These are phyloP conservation scores for Zapornia atra DNA, from an alignment of 2,113 vertebrate genomes.

Conservation along the genomic window DNA sequence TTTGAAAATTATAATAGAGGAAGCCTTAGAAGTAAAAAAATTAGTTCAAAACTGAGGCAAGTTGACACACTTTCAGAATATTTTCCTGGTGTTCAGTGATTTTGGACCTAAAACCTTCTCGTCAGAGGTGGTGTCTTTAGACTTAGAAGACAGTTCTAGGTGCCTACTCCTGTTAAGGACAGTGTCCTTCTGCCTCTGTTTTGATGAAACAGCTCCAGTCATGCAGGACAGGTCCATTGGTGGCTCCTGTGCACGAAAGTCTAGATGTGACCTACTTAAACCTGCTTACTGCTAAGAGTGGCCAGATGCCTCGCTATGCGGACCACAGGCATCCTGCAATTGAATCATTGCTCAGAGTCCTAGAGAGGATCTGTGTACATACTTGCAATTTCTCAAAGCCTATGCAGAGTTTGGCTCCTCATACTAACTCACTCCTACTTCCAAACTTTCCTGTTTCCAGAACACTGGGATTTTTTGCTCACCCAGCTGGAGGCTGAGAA, in stretches of 20 bases:
- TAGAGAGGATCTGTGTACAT: not conserved
- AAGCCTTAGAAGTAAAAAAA: not conserved
- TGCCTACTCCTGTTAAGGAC: not conserved
- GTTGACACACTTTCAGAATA: not conserved
- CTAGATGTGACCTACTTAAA: not conserved
- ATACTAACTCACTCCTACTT: not conserved
- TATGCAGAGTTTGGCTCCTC: rapidly evolving
- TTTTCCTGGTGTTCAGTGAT: not conserved
- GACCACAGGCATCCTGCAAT: not conserved
- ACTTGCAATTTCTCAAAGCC: not conserved
- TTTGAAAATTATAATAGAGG: not conserved
- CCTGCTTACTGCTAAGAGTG: not conserved
- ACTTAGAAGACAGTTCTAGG: not conserved
- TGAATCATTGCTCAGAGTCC: not conserved
- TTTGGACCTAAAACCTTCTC: not conserved
- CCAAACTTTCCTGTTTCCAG: not conserved
- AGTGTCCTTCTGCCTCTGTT: not conserved
- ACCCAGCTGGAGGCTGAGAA: not conserved
- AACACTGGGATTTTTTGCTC: not conserved
- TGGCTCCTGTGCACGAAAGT: not conserved
- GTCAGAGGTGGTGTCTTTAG: not conserved
- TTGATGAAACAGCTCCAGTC: not conserved
- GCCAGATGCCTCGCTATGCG: not conserved
- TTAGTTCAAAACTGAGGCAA: not conserved
- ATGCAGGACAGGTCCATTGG: not conserved